Evolutionary conservation across 2,888 invertebrate genomes (phyloP).

Genomic region (Leucophora obtusa): DNA sequence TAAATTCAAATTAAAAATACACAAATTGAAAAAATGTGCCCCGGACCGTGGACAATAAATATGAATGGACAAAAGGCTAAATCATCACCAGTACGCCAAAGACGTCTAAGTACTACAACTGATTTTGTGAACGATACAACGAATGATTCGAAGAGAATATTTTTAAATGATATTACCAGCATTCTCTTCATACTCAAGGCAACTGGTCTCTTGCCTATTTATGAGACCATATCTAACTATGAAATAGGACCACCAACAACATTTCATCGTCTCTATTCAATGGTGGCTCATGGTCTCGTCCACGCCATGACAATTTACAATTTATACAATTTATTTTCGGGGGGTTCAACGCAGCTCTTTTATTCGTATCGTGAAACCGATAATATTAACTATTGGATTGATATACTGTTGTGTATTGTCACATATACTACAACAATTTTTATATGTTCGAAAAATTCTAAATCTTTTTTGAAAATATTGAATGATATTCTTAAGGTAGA

Average conservation of each 20-base stretch:
- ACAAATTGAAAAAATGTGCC: slow-evolving; percentile 65
- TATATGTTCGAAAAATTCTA: slow-evolving; percentile 71
- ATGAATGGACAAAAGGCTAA: slow-evolving; percentile 65
- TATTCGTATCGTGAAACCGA: slow-evolving; percentile 72
- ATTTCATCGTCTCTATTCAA: slow-evolving; percentile 70
- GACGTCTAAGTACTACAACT: slow-evolving; percentile 43
- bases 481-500: slow-evolving; percentile 74
- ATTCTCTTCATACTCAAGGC: slow-evolving; percentile 72
- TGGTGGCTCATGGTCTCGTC: slow-evolving; percentile 70
- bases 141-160: slow-evolving; percentile 58
- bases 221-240: slow-evolving; percentile 69
- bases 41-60: slow-evolving; percentile 68
- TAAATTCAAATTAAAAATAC: not conserved
- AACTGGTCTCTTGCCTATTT: slow-evolving; percentile 73
- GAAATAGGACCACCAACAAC: slow-evolving; percentile 72
- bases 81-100: slow-evolving; percentile 52
- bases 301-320: slow-evolving; percentile 72
- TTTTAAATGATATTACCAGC: slow-evolving; percentile 71
- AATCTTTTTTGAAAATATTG: slow-evolving; percentile 71
- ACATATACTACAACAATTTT: slow-evolving; percentile 72
- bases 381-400: slow-evolving; percentile 75
- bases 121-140: slow-evolving; percentile 64
- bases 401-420: slow-evolving; percentile 72
- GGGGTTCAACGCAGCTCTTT: slow-evolving; percentile 68
- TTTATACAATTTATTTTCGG: slow-evolving; percentile 70